Conservation (phyloP, 2,113 vertebrate species). For the Poicephalus meyeri region DNA sequence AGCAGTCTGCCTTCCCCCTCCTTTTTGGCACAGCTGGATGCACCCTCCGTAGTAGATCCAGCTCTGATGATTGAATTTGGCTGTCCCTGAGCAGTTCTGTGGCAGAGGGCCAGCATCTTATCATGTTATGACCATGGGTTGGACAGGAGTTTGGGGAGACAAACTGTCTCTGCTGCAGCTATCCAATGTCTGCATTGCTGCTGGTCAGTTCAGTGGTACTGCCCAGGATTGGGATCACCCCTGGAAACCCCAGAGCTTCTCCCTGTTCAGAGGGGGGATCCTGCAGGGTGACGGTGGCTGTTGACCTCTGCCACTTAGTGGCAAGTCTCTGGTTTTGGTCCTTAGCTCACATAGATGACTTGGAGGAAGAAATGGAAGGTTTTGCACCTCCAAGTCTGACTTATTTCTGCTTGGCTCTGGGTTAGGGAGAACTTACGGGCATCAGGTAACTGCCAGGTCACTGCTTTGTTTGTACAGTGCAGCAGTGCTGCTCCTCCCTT, state of each 20-base stretch:
- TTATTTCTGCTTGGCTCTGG: background rate
- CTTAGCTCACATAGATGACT: background rate
- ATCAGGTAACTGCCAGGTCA: background rate
- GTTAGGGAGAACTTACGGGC: background rate
- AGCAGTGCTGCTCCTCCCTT: background rate
- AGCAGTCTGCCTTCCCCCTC: background rate
- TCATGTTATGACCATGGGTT: rapidly evolving
- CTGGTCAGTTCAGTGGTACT: background rate
- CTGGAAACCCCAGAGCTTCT: background rate
- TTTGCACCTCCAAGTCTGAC: background rate
- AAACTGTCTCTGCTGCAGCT: background rate
- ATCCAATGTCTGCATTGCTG: rapidly evolving
- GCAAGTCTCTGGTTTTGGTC: background rate
- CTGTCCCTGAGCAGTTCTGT: background rate
- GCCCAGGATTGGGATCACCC: background rate
- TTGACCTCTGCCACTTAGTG: background rate
- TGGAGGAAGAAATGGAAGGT: background rate
- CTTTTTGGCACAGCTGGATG: background rate
- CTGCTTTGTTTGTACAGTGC: background rate
- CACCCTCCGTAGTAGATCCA: background rate
- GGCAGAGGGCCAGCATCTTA: background rate
- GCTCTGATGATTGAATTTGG: background rate
- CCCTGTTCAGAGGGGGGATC: background rate
- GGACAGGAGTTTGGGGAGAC: background rate
- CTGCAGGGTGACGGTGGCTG: background rate